These are phyloP conservation scores for Acrocephalus kingi DNA, from an alignment of 2,113 vertebrate species.

Conservation along the genomic window DNA sequence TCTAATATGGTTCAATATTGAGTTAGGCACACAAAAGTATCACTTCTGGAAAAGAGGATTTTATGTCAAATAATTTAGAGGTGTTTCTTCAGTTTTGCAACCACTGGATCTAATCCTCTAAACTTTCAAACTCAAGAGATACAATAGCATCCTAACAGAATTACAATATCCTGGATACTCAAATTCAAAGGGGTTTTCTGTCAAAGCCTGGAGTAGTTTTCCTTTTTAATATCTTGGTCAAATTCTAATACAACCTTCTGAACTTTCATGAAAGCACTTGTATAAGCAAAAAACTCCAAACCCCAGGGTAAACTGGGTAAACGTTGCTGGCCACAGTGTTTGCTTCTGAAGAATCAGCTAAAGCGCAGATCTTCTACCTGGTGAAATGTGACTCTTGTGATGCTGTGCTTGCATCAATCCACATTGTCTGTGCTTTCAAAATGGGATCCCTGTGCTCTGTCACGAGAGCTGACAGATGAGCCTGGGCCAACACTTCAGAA, in stretches of 20 bases:
- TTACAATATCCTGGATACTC: not conserved
- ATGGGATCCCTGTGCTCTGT: not conserved
- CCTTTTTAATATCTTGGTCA: not conserved
- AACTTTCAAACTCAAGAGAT: not conserved
- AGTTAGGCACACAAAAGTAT: not conserved
- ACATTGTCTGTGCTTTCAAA: not conserved
- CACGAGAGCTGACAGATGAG: not conserved
- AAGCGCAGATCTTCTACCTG: too few species aligned
- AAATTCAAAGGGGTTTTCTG: not conserved
- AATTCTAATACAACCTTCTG: not conserved
- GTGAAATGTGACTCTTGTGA: not conserved
- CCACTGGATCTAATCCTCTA: not conserved
- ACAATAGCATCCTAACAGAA: not conserved
- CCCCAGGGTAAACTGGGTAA: not conserved
- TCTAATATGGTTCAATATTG: not conserved
- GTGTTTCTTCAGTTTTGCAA: not conserved
- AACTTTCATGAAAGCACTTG: not conserved
- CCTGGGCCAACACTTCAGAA: not conserved
- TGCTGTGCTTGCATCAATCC: fast-evolving
- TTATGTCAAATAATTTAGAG: not conserved
- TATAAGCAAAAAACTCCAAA: not conserved
- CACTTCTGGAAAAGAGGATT: not conserved
- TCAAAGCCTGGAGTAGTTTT: not conserved
- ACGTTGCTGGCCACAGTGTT: not conserved
- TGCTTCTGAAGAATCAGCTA: not conserved